phyloP scores from a whole-genome alignment of 1,140 invertebrate species.

The Pseudomyrmex flavicornis region DNA sequence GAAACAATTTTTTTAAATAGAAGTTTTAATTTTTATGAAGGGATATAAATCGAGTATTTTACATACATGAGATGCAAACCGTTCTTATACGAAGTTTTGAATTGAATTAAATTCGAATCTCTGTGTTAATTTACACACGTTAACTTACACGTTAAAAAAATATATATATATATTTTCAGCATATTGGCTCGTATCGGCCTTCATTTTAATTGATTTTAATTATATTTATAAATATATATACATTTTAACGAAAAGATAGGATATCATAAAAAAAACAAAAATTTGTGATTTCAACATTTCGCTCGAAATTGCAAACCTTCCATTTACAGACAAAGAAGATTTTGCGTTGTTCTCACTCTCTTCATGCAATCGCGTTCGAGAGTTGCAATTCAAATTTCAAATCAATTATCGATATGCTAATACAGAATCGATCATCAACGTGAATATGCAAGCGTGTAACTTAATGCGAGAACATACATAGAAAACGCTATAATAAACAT shows the following conservation, averaged over 20 bases:
- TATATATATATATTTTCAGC: no score
- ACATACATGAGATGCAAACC: no score
- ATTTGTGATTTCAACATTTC: not conserved
- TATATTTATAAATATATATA: not conserved
- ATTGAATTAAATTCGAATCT: no score
- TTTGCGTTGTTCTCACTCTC: not conserved
- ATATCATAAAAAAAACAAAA: no score
- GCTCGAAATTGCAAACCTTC: not conserved
- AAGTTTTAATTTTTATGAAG: no score
- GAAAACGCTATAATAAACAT: slow-evolving; percentile 48
- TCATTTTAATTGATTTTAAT: not conserved
- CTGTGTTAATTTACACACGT: no score
- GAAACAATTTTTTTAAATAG: not conserved
- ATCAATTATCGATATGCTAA: slow-evolving; percentile 55
- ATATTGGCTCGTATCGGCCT: no score
- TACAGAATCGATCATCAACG: slow-evolving; percentile 40
- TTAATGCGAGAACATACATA: not conserved
- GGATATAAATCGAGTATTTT: no score
- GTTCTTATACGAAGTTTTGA: no score
- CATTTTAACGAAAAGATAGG: not conserved
- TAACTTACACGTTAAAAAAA: no score
- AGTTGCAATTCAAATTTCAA: slow-evolving; percentile 59
- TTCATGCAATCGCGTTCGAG: not conserved
- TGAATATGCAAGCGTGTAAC: not conserved
- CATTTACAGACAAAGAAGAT: slow-evolving; percentile 13